These are phyloP conservation scores for Pocillopora verrucosa DNA, from an alignment of 64 coral and sea anemone genomes.

Conservation along the genomic window DNA sequence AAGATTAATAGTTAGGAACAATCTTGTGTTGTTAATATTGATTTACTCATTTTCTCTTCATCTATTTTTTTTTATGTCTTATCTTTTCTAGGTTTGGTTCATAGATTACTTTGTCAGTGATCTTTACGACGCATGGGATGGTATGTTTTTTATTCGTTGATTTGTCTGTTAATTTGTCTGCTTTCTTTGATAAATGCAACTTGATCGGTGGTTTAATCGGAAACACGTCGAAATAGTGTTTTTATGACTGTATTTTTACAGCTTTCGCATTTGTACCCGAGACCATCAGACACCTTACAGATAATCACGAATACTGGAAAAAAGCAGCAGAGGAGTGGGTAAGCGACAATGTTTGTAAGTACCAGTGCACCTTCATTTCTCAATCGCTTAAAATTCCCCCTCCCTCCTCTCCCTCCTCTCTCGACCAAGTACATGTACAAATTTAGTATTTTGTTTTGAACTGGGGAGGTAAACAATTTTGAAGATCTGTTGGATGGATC, in stretches of 20 bases:
- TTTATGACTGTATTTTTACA: constrained; percentile 28
- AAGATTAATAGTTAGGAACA: too few species aligned
- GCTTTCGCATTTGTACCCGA: constrained; percentile 98
- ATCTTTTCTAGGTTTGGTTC: constrained; percentile 94
- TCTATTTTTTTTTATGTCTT: not conserved
- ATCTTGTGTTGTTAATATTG: too few species aligned
- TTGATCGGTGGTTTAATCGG: not conserved
- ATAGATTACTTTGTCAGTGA: constrained; percentile 99
- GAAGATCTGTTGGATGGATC: too few species aligned
- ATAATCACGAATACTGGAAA: constrained; percentile 99
- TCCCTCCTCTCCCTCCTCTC: not conserved
- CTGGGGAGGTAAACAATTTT: too few species aligned
- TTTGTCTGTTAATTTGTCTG: not conserved
- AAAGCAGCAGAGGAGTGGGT: constrained; percentile 92
- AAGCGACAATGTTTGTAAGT: constrained; percentile 2
- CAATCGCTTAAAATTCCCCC: not conserved
- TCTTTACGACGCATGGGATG: constrained; percentile 99
- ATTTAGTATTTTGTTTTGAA: too few species aligned
- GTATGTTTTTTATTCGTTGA: constrained; percentile 41
- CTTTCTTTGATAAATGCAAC: not conserved
- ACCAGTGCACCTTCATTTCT: not conserved
- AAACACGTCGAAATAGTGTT: not conserved
- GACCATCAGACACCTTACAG: constrained; percentile 96
- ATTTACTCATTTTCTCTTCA: too few species aligned
- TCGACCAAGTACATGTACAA: too few species aligned